Evolutionary conservation across 2,797 vertebrate species (phyloP), one percentile per base, ranked within the genome.

Genomic region (Eospalax fontanierii): DNA sequence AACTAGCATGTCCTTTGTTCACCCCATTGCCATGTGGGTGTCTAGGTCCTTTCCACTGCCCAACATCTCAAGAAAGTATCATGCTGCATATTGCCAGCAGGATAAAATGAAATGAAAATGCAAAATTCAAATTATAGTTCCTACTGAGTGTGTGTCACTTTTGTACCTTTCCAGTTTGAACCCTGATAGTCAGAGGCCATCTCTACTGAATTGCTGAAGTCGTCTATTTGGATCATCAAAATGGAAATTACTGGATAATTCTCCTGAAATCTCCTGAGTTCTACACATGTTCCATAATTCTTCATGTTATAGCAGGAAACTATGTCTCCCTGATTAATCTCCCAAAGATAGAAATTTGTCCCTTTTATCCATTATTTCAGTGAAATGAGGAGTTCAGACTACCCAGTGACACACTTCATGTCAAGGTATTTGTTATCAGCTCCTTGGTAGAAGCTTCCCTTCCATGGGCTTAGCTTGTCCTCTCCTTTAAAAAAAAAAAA

Each of bases 171-270:
- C 21, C 19, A 93, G 81, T 35, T 61, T 50, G 74, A 61, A 50
- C 33, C 38, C n/a, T 43, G 22, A 4, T 71, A 63, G n/a, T 71
- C 33, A 61, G 10, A 65, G 11, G 12, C 68, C 24, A 46, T 79
- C n/a, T 46, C 18, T 90, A 50, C 81, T 90, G 33, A 43, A 66
- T 76, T 94, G 65, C 79, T 90, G 40, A 90, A 75, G 43, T 80
- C 50, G 59, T 70, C 26, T 78, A 24, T 87, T 87, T 91, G 89
- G 65, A 79, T 15, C 22, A 65, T 57, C 18, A 24, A 4, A 87
- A 80, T 85, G 73, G 38, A 94, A 88, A 92, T 92, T 78, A 61
- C 5, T 63, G 46, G 82, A 84, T 43, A 21, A 40, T 38, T 66
- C 11, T 21, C 30, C n/a, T 35, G 87, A 54, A 75, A 30, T 83